Percentiles rank a stretch among this genome's conserved stretches.
phyloP scores from a whole-genome alignment of 2,888 invertebrate genomes.

The Esperia sulphurella region DNA sequence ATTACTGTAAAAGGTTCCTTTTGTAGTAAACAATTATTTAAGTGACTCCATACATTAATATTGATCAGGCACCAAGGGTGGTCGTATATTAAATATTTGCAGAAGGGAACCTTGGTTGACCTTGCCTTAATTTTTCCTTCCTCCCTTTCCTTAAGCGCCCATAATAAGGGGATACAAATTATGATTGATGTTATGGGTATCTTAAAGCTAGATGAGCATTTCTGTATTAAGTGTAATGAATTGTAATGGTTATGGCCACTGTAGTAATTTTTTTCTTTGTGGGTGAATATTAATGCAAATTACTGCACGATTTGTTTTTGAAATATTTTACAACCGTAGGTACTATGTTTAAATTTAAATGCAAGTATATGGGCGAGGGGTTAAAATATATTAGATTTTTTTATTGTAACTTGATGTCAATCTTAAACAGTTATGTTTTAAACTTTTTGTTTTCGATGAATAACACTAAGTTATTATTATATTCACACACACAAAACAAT shows the following conservation, averaged over 20 bases:
- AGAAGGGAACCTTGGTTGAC: slow-evolving; percentile 23
- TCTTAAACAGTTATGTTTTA: no score
- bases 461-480: no score
- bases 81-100: slow-evolving; percentile 31
- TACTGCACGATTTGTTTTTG: not conserved
- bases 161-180: slow-evolving; percentile 8
- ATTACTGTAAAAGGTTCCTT: slow-evolving; percentile 49
- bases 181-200: slow-evolving; percentile 7
- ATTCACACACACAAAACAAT: no score
- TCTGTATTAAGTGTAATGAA: not conserved
- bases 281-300: no score
- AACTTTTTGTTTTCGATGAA: no score
- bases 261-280: not conserved
- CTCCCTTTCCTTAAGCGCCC: slow-evolving; percentile 16
- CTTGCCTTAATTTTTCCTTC: slow-evolving; percentile 24
- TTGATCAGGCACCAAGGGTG: slow-evolving; percentile 38
- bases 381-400: no score
- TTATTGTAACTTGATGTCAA: no score
- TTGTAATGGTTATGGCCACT: not conserved
- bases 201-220: slow-evolving; percentile 2
- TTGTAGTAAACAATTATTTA: slow-evolving; percentile 34
- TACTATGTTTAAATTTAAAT: not conserved
- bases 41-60: slow-evolving; percentile 37
- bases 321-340: not conserved
- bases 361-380: no score